phyloP scores from a whole-genome alignment of 2,888 invertebrate genomes.

The Empis livida region DNA sequence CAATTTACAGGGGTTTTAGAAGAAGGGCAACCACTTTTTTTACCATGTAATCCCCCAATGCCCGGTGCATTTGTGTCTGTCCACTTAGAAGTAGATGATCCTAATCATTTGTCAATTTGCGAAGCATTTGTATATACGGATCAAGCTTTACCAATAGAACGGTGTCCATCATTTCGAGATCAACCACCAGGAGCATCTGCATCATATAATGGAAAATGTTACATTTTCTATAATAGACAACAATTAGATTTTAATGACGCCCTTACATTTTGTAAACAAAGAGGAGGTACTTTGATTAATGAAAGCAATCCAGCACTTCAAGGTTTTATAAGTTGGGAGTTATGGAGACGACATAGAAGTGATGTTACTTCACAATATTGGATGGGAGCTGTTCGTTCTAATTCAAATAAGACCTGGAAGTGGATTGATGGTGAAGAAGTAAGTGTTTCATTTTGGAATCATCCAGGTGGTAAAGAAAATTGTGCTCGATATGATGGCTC shows the following conservation, averaged over 20 bases:
- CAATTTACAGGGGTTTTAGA: slow-evolving; percentile 74
- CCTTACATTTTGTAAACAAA: slow-evolving; percentile 60
- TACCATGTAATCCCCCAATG: slow-evolving; percentile 91
- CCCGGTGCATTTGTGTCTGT: slow-evolving; percentile 90
- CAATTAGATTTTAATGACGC: slow-evolving; percentile 70
- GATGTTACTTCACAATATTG: slow-evolving; percentile 88
- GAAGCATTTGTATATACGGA: slow-evolving; percentile 92
- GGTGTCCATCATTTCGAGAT: slow-evolving; percentile 84
- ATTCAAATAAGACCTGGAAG: slow-evolving; percentile 67
- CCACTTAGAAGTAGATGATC: slow-evolving; percentile 62
- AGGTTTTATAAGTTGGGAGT: slow-evolving; percentile 89
- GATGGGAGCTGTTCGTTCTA: slow-evolving; percentile 86
- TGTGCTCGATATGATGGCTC: slow-evolving; percentile 86
- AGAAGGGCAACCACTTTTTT: slow-evolving; percentile 80
- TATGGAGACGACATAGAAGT: slow-evolving; percentile 82
- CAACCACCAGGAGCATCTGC: slow-evolving; percentile 87
- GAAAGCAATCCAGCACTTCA: slow-evolving; percentile 89
- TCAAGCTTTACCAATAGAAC: slow-evolving; percentile 77
- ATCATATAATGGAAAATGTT: slow-evolving; percentile 90
- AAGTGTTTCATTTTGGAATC: slow-evolving; percentile 83
- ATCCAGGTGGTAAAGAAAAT: slow-evolving; percentile 68
- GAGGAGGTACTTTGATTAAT: slow-evolving; percentile 76
- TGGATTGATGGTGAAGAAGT: slow-evolving; percentile 84
- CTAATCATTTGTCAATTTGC: slow-evolving; percentile 74
- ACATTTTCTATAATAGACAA: slow-evolving; percentile 83